Percentiles rank a stretch among this genome's conserved stretches.
Evolutionary conservation across 2,888 invertebrate species (phyloP).

Genomic region (Dendrolimus pini): DNA sequence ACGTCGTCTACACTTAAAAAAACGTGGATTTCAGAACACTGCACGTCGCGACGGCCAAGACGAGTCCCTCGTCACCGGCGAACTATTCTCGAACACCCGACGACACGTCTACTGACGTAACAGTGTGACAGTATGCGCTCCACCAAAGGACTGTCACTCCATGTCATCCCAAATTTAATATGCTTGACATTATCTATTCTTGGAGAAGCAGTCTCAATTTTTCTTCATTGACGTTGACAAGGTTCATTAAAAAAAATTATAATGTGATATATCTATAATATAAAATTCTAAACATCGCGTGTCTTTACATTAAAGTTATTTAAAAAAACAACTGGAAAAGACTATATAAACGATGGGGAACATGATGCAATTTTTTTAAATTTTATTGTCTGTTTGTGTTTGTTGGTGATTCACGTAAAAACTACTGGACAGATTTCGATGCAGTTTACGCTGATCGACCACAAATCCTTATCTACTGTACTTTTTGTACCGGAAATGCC

Average conservation of each 20-base stretch:
- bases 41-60: conserved; percentile 12
- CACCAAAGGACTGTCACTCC: conserved; percentile 25
- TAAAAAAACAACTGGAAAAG: too few species aligned
- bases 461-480: too few species aligned
- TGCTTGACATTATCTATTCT: conserved; percentile 20
- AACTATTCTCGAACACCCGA: conserved; percentile 44
- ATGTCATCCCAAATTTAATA: conserved; percentile 30
- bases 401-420: too few species aligned
- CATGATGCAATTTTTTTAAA: too few species aligned
- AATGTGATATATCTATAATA: conserved; percentile 1
- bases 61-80: conserved; percentile 15
- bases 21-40: conserved; percentile 38
- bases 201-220: neutral
- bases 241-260: conserved; percentile 1
- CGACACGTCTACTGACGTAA: conserved; percentile 49
- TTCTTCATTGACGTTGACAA: conserved; percentile 3
- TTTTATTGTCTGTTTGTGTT: too few species aligned
- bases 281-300: too few species aligned
- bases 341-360: too few species aligned
- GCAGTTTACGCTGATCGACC: neutral
- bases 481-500: too few species aligned
- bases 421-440: neutral
- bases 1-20: conserved; percentile 20
- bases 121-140: conserved; percentile 17
- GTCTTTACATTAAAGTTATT: too few species aligned